Conservation (phyloP, 2,113 vertebrate species). For the Myodes glareolus region DNA sequence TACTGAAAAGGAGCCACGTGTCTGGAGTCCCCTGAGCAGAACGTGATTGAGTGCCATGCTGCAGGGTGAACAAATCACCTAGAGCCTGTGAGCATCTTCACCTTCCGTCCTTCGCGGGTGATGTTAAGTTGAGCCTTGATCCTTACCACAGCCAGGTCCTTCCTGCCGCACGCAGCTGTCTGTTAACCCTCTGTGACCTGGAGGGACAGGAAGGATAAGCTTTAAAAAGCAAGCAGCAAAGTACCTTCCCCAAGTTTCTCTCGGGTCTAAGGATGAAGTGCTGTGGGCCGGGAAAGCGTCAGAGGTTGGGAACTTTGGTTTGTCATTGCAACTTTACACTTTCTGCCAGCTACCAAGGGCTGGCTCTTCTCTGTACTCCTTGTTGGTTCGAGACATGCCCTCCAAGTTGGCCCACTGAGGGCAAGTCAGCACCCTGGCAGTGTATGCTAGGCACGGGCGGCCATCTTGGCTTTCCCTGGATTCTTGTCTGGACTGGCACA, state of each 20-base stretch:
- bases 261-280: not conserved
- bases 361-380: not conserved
- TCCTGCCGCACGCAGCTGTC: not conserved
- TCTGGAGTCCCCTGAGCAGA: not conserved
- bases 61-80: not conserved
- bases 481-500: not conserved
- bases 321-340: not conserved
- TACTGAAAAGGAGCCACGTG: not conserved
- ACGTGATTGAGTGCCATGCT: not conserved
- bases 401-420: not conserved
- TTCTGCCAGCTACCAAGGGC: not conserved
- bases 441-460: not conserved
- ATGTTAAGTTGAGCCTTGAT: constrained; percentile 13
- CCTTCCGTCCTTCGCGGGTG: not conserved
- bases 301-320: not conserved
- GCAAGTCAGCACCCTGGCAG: not conserved
- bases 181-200: not conserved
- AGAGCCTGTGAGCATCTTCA: not conserved
- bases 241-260: constrained; percentile 25
- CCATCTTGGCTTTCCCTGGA: not conserved
- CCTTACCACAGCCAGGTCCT: constrained; percentile 17
- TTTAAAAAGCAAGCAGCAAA: constrained; percentile 19
- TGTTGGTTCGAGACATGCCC: not conserved
- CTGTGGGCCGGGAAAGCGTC: not conserved
- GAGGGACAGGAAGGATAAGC: not conserved